Evolutionary conservation across 2,797 vertebrate species (phyloP).

Genomic region (Macrochelys suwanniensis): DNA sequence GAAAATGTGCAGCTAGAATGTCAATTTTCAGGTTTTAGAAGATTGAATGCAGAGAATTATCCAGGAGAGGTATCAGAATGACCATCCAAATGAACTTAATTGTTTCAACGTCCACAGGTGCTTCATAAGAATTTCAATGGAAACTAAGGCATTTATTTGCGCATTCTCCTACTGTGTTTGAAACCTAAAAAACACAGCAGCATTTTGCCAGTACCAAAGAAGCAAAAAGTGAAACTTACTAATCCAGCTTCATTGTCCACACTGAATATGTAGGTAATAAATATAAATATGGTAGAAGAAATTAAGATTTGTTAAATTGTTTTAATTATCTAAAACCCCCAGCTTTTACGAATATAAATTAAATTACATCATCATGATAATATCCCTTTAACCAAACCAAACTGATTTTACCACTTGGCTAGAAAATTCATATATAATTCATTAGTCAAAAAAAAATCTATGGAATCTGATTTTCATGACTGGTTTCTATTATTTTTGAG

Average conservation of each 20-base stretch:
- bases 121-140: constrained; percentile 49
- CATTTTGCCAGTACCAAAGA: not conserved
- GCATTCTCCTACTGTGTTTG: constrained; percentile 34
- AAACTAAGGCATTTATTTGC: constrained; percentile 51
- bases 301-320: no score
- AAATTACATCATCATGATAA: not conserved
- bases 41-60: constrained; percentile 45
- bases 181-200: constrained; percentile 30
- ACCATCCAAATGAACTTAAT: constrained; percentile 54
- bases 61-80: constrained; percentile 36
- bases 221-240: not conserved
- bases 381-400: not conserved
- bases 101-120: constrained; percentile 52
- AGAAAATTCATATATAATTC: not conserved
- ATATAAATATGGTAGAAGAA: not conserved
- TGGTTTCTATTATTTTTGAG: constrained; percentile 48
- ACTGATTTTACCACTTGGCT: not conserved
- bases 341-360: no score
- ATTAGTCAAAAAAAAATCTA: constrained; percentile 1
- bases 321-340: no score
- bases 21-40: not conserved
- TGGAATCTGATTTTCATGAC: constrained; percentile 19
- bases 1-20: not conserved
- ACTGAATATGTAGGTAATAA: constrained; percentile 22
- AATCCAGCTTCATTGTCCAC: not conserved